Base-by-base conservation (phyloP, 2,888 invertebrate genomes). In the Seira musarum region DNA sequence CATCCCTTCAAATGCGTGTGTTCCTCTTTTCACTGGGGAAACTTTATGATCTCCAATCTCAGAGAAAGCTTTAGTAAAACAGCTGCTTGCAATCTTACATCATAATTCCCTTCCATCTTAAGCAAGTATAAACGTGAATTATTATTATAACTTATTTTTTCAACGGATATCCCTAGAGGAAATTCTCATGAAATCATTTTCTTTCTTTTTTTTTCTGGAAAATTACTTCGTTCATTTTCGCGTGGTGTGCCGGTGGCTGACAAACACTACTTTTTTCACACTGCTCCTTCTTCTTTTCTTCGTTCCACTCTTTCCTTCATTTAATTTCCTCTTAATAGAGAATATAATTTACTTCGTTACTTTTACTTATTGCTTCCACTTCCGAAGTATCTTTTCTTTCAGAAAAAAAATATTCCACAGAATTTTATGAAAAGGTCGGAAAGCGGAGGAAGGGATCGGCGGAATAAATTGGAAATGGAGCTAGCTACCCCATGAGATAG, bases 111-210 rank as follows among this genome's bases (percentile, higher is more conserved):
- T 30, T 65, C 65, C 25, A 6, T 21, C 21, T 63, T 21, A 21
- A 21, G 19, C 3, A 17, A 17, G 40, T 40, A 40, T 40, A n/a
- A n/a, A 63, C 63, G 13, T 63, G 63, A 19, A 22, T 24, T 25
- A 63, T 64, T 22, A 13, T 64, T 67, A 67, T 67, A 67, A 40
- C 40, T 40, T 40, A 40, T 40, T 40, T 40, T 40, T 40, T 40
- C 22, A 67, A 46, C 69, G 69, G 69, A 69, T 69, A 69, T 69
- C 69, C 69, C 69, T 40, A 57, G 24, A 69, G 69, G 69, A 69
- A 69, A 69, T 69, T 69, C 69, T 10, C 69, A 69, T 69, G 69
- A 49, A 69, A 49, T 53, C 53, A 69, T 69, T 69, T 40, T 40
- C 40, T 40, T 13, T 13, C 13, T 40, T 13, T 40, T 40, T 40